A percentile compares a stretch with the other conserved stretches of the same genome.
These are phyloP conservation scores for Crotalus helleri DNA, from an alignment of 2,113 vertebrate genomes.

Conservation along the genomic window DNA sequence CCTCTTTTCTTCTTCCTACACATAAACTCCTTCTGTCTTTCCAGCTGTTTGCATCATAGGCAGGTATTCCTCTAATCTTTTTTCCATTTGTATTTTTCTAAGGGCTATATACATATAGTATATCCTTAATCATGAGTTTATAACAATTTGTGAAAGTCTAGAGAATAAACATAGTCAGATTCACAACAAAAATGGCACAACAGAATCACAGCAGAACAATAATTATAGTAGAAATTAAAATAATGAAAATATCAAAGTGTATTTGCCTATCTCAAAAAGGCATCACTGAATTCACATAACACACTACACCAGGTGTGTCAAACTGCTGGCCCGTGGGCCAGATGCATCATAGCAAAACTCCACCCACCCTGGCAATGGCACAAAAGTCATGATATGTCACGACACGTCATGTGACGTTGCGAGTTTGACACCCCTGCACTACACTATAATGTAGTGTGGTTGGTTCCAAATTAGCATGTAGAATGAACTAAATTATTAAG, in stretches of 20 bases:
- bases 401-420: too few species aligned
- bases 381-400: too few species aligned
- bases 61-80: not conserved
- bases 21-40: not conserved
- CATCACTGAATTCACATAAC: not conserved
- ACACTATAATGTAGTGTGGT: not conserved
- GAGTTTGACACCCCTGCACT: too few species aligned
- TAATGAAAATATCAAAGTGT: not conserved
- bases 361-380: too few species aligned
- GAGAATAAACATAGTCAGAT: not conserved
- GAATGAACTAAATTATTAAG: not conserved
- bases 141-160: not conserved
- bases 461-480: not conserved
- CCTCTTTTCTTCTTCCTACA: not conserved
- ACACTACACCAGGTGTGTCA: not conserved
- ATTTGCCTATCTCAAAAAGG: not conserved
- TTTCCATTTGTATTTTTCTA: not conserved
- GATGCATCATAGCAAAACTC: too few species aligned
- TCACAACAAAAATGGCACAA: not conserved
- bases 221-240: not conserved
- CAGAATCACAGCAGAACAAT: not conserved
- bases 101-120: not conserved
- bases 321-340: too few species aligned
- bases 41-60: not conserved
- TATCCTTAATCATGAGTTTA: not conserved